Base-by-base conservation (phyloP, 2,113 vertebrate genomes). In the Hyperopisus bebe region DNA sequence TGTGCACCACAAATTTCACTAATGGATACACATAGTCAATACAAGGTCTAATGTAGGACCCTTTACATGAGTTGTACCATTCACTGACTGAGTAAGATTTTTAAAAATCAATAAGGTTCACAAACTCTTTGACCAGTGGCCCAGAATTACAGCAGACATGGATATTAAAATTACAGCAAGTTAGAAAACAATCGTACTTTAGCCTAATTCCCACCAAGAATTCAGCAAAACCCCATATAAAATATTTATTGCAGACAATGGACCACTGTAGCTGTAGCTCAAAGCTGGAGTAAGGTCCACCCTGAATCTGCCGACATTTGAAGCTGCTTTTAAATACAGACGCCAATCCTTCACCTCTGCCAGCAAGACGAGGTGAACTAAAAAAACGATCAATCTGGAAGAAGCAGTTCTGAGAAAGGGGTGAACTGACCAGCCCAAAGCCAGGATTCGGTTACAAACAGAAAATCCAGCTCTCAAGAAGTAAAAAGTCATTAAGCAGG, bases 1-100 rank as follows among this genome's bases (percentile, higher is more conserved):
- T n/a, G n/a, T n/a, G n/a, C n/a, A n/a, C n/a, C 21, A 88, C 87
- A 88, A 10, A 88, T 88, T 66, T 88, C 55, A 21, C 17, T 66
- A 5, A 88, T 70, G 39, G 2, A 19, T 19, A 88, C 15, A 46
- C 3, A 10, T 13, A 58, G 27, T 24, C 42, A 88, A 27, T 15
- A 70, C 58, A 88, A 88, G 58, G 39, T 89, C 88, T 13, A 80
- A 50, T 31, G 88, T 89, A 15, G 50, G 88, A 24, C 66, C 46
- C 21, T 77, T 77, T 50, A 47, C 24, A 77, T 89, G 88, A 44
- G 88, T 88, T 5, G 88, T 58, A 8, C 42, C 44, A 47, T 17
- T n/a, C 19, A 77, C 88, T 44, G 44, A 89, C 44, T 89, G 88
- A 24, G n/a, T 89, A 24, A 89, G n/a, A 48, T 44, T 48, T 89